Evolutionary conservation across 2,113 vertebrate species (phyloP).

Genomic region (Gymnocephalus cernua): DNA sequence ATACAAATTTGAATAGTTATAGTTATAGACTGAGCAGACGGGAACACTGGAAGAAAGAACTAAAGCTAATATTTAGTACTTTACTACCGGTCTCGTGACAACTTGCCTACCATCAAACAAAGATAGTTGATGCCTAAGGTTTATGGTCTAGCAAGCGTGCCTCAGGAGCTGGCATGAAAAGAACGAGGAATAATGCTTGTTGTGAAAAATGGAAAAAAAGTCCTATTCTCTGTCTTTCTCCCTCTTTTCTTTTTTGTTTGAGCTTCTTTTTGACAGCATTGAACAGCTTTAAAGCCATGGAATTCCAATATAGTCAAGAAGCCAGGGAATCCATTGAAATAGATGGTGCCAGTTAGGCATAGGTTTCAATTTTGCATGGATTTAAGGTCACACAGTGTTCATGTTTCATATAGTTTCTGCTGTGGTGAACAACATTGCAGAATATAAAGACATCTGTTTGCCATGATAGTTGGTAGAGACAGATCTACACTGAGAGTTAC

Average conservation of each 20-base stretch:
- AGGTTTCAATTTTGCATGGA: background rate
- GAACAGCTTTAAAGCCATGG: background rate
- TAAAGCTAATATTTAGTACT: background rate
- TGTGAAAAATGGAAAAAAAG: slow-evolving; percentile 2
- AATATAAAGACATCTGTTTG: background rate
- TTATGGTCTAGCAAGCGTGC: slow-evolving; percentile 3
- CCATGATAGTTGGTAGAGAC: background rate
- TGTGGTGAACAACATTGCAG: background rate
- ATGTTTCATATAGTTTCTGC: background rate
- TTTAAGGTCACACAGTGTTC: background rate
- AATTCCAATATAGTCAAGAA: background rate
- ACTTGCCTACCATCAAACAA: slow-evolving; percentile 20
- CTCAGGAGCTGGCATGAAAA: slow-evolving; percentile 14
- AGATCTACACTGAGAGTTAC: background rate
- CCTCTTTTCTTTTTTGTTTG: background rate
- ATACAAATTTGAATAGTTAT: background rate
- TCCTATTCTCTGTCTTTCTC: background rate
- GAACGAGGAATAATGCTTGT: background rate
- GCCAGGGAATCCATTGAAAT: background rate
- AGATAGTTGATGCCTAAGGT: slow-evolving; percentile 13
- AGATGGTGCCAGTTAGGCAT: background rate
- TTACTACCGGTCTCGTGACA: slow-evolving; percentile 20
- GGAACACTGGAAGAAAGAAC: slow-evolving; percentile 8
- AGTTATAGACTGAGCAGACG: slow-evolving; percentile 9
- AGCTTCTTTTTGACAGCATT: slow-evolving; percentile 5